Percentiles rank a stretch among this genome's conserved stretches.
phyloP scores from a whole-genome alignment of 2,888 invertebrate genomes.

The Pristionchus entomophagus region DNA sequence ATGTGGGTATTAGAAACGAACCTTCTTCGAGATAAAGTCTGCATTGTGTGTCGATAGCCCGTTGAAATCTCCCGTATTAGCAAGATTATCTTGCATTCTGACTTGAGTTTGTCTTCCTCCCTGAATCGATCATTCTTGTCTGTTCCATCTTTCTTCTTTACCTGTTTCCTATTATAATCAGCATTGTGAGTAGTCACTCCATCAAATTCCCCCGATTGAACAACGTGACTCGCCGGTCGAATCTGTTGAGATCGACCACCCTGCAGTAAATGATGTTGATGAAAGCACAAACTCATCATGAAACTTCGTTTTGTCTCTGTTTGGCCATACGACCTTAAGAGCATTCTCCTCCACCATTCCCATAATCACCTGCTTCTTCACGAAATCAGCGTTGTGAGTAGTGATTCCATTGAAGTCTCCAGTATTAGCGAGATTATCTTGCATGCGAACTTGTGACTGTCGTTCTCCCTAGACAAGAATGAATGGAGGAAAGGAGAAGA shows the following conservation, averaged over 20 bases:
- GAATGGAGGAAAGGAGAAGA: not conserved
- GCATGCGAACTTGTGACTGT: constrained; percentile 50
- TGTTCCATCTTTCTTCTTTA: constrained; percentile 8
- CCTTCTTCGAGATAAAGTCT: constrained; percentile 51
- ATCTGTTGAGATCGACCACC: constrained; percentile 33
- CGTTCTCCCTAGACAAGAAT: constrained; percentile 50
- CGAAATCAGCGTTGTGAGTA: too few species aligned
- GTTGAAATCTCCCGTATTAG: constrained; percentile 50
- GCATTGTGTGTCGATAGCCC: constrained; percentile 51
- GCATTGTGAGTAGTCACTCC: constrained; percentile 56
- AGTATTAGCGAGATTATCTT: constrained; percentile 49
- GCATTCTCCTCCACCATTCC: constrained; percentile 36
- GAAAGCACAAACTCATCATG: not conserved
- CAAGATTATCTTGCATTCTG: constrained; percentile 29
- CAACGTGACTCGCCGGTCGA: not conserved
- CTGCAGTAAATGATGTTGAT: not conserved
- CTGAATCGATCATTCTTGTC: constrained; percentile 42
- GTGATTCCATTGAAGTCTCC: constrained; percentile 61
- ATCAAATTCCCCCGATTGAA: constrained; percentile 49
- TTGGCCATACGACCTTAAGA: too few species aligned
- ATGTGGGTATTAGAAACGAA: not conserved
- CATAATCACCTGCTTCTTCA: too few species aligned
- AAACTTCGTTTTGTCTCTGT: too few species aligned
- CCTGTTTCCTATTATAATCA: constrained; percentile 56
- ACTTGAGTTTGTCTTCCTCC: constrained; percentile 41